These are phyloP conservation scores for Anadara kagoshimensis DNA, from an alignment of 1,140 invertebrate species.

Conservation along the genomic window DNA sequence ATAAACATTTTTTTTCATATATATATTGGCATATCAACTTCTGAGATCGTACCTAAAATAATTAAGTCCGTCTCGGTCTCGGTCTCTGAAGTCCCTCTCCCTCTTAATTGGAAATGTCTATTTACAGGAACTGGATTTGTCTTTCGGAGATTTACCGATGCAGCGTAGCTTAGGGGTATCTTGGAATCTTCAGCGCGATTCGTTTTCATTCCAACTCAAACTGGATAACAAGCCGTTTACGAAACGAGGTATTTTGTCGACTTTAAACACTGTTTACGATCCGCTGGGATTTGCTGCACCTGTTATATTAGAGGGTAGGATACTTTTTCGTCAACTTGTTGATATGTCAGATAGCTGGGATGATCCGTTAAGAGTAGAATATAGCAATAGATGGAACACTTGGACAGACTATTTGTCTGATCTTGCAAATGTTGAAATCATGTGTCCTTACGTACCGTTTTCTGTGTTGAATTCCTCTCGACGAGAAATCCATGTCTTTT, in stretches of 20 bases:
- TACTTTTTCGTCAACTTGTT: constrained; percentile 30
- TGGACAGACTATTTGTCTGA: no score
- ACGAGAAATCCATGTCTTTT: no score
- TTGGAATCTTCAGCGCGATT: constrained; percentile 38
- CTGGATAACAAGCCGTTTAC: constrained; percentile 37
- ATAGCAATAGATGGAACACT: constrained; percentile 18
- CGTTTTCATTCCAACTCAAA: constrained; percentile 22
- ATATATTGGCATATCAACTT: no score
- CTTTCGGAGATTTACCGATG: constrained; percentile 15
- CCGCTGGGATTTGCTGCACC: constrained; percentile 42
- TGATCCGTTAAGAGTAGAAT: constrained; percentile 23
- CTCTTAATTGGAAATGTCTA: no score
- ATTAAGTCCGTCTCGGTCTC: no score
- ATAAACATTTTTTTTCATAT: no score
- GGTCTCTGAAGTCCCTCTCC: no score
- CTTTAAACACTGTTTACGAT: constrained; percentile 43
- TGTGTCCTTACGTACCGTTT: no score
- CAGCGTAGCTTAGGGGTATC: constrained; percentile 36
- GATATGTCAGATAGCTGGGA: constrained; percentile 45
- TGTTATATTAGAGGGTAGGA: constrained; percentile 40
- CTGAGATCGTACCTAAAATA: no score
- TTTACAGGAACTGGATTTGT: constrained; percentile 31
- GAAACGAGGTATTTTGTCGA: constrained; percentile 24
- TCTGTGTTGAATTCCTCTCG: no score
- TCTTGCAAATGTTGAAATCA: no score